A percentile compares a stretch with the other conserved stretches of the same genome.
Evolutionary conservation across 2,113 vertebrate species (phyloP).

Genomic region (Lucifuga dentata): DNA sequence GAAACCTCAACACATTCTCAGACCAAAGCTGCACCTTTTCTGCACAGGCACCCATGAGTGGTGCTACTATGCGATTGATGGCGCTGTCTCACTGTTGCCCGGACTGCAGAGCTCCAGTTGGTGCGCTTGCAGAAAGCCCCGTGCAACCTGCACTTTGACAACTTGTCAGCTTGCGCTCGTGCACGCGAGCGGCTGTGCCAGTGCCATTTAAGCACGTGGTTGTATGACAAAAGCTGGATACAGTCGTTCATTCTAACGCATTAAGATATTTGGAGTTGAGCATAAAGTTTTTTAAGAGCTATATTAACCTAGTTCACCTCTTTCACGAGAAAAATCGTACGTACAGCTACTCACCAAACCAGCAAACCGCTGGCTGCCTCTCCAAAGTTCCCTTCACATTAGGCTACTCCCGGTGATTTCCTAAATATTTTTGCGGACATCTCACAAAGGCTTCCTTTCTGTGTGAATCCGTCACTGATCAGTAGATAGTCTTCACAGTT

Average conservation of each 20-base stretch:
- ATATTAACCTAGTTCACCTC: neutral
- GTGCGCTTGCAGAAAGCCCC: constrained; percentile 42
- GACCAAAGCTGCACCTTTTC: constrained; percentile 25
- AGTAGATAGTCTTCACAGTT: constrained; percentile 43
- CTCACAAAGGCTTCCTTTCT: constrained; percentile 36
- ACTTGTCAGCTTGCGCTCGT: constrained; percentile 64
- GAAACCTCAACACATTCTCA: neutral
- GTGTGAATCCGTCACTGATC: constrained; percentile 25
- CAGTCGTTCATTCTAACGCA: neutral
- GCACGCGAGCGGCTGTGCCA: too few relatives aligned
- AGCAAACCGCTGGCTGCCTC: constrained; percentile 54
- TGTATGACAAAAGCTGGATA: constrained; percentile 38
- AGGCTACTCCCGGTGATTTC: constrained; percentile 41
- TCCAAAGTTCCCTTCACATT: constrained; percentile 71
- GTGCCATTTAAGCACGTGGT: constrained; percentile 10
- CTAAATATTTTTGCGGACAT: constrained; percentile 50
- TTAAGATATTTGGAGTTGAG: neutral
- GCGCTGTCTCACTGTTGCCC: constrained; percentile 80
- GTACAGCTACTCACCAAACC: constrained; percentile 69
- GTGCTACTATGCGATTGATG: constrained; percentile 77
- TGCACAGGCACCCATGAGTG: constrained; percentile 43
- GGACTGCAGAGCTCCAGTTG: constrained; percentile 58
- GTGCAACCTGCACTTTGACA: constrained; percentile 45
- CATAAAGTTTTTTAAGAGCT: constrained; percentile 51
- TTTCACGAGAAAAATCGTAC: neutral